Conservation (phyloP, 1,140 invertebrate genomes). For the Ctenoplectra terminalis region DNA sequence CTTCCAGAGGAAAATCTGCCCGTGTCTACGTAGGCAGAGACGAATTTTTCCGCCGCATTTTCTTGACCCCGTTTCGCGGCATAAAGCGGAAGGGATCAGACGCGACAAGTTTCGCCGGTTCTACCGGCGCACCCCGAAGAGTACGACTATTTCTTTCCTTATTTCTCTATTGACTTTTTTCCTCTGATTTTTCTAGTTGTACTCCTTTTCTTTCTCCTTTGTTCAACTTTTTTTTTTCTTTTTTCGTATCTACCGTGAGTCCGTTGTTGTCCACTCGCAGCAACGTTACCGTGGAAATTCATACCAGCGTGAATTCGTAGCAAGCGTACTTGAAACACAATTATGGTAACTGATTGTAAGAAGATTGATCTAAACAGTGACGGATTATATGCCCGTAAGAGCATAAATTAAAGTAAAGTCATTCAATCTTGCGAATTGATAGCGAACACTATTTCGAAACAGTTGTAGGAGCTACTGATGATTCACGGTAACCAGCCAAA, state of each 20-base stretch:
- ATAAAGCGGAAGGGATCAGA: slow-evolving; percentile 53
- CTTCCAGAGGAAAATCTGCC: slow-evolving; percentile 39
- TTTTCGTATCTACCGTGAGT: background rate
- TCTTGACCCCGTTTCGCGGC: slow-evolving; percentile 47
- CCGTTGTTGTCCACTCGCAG: background rate
- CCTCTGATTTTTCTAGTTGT: background rate
- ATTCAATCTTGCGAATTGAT: too few relatives aligned
- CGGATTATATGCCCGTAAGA: too few relatives aligned
- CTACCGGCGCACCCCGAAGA: background rate
- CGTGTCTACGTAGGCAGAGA: slow-evolving; percentile 45
- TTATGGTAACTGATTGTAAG: background rate
- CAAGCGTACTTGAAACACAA: background rate
- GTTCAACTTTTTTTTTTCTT: background rate
- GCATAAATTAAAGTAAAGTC: too few relatives aligned
- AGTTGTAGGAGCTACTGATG: too few relatives aligned
- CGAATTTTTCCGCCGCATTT: slow-evolving; percentile 54
- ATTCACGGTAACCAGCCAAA: too few relatives aligned
- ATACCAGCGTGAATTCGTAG: too few relatives aligned
- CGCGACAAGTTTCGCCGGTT: slow-evolving; percentile 35
- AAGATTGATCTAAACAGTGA: too few relatives aligned
- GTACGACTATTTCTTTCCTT: slow-evolving; percentile 5
- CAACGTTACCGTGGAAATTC: background rate
- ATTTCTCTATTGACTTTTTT: background rate
- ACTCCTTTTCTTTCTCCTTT: too few relatives aligned
- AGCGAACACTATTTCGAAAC: too few relatives aligned